Base-by-base conservation (phyloP, 2,888 invertebrate species). In the Gymnosoma rotundatum region DNA sequence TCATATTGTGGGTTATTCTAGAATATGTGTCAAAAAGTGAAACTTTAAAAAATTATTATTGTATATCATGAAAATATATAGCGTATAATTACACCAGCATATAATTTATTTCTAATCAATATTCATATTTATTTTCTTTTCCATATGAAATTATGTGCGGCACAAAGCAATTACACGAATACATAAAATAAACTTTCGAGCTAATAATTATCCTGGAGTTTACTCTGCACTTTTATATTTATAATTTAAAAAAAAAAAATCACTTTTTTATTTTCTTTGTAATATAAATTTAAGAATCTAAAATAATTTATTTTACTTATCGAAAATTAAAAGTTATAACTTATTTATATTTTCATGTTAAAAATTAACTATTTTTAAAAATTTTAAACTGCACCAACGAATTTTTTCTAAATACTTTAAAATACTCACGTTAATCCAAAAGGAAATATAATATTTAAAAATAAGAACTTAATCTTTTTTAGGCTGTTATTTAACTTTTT, bases 351-450 rank as follows among this genome's bases (percentile, higher is more conserved):
- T 38, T 38, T 10, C 38, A 5, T 10, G 38, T 38, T 48, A 58
- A 0, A 21, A 66, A 10, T 70, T 32, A 8, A 8, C 50, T 60
- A 42, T 42, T 61, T 69, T 54, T 54, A 38, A 38, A 54, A 54
- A 63, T 54, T 52, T 18, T 18, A 32, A 52, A 63, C 42, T 67
- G 76, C 82, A 82, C 75, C 82, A 76, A 78, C 76, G 64, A 67
- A 72, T 64, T 72, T 58, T 75, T 66, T 45, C 8, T 14, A 16
- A 52, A 52, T 12, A 70, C 36, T 64, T 56, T 2, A 42, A 20
- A 1, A 54, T n/a, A 36, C n/a, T 36, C n/a, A 16, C 36, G 38
- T n/a, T 8, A n/a, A 18, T 32, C 5, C 32, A 32, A 32, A 32
- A 8, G 32, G 5, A 32, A 32, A n/a, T 4, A n/a, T 16, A n/a